These are phyloP conservation scores for Cataglyphis hispanica DNA, from an alignment of 1,140 invertebrate species.

Conservation along the genomic window DNA sequence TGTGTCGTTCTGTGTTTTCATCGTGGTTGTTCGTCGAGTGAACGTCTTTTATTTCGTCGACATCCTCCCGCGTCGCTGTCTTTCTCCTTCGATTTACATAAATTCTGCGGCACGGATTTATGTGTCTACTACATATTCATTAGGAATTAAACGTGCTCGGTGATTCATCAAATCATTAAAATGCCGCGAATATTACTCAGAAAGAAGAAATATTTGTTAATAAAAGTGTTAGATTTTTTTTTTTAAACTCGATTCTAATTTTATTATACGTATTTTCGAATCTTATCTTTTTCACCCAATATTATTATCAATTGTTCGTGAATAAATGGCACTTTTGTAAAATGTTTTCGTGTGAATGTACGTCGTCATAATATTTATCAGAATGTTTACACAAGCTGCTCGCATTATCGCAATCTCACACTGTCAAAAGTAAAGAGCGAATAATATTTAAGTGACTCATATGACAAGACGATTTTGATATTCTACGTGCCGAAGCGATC, in stretches of 20 bases:
- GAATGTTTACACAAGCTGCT: no score
- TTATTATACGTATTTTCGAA: neutral
- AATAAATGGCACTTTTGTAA: neutral
- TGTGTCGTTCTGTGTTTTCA: neutral
- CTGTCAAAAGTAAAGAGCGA: neutral
- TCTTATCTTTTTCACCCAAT: neutral
- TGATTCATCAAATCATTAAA: conserved; percentile 15
- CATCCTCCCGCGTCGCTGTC: neutral
- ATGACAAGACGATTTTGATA: neutral
- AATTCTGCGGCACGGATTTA: neutral
- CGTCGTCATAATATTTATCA: neutral
- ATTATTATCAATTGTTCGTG: neutral
- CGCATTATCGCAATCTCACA: neutral
- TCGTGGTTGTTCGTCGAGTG: neutral
- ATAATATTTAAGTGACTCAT: neutral
- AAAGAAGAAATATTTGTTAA: conserved; percentile 10
- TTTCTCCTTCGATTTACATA: conserved; percentile 26
- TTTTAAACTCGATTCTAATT: neutral
- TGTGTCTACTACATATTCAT: conserved; percentile 33
- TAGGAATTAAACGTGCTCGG: conserved; percentile 8
- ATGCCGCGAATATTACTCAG: neutral
- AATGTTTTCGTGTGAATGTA: neutral
- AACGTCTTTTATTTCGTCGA: neutral
- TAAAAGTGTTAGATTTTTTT: neutral
- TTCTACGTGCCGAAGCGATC: conserved; percentile 8